Conservation (phyloP, 2,113 vertebrate species). For the Turnix velox region DNA sequence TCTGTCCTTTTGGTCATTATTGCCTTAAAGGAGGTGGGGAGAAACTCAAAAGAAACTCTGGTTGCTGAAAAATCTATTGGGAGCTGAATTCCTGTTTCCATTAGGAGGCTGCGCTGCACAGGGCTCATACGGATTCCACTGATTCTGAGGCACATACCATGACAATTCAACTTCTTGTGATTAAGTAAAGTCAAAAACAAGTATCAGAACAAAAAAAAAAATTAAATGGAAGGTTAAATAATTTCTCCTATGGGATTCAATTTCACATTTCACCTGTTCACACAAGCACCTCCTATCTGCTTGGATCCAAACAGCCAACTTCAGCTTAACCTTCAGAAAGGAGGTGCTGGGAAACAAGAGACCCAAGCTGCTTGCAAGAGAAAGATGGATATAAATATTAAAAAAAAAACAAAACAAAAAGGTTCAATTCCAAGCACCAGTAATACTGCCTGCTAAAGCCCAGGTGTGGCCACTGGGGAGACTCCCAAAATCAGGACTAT, state of each 20-base stretch:
- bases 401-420: too few relatives aligned
- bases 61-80: background rate
- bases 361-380: slow-evolving; percentile 59
- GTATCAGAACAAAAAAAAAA: slow-evolving; percentile 62
- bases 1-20: slow-evolving; percentile 50
- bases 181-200: slow-evolving; percentile 59
- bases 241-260: slow-evolving; percentile 24
- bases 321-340: slow-evolving; percentile 31
- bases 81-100: slow-evolving; percentile 9
- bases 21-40: slow-evolving; percentile 19
- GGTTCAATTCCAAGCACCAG: slow-evolving; percentile 70
- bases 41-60: slow-evolving; percentile 19
- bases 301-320: slow-evolving; percentile 6
- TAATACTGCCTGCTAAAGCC: slow-evolving; percentile 67
- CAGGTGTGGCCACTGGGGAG: slow-evolving; percentile 38
- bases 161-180: slow-evolving; percentile 38
- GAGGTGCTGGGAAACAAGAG: slow-evolving; percentile 65
- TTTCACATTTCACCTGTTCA: slow-evolving; percentile 62
- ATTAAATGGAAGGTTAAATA: slow-evolving; percentile 57
- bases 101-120: slow-evolving; percentile 36
- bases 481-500: slow-evolving; percentile 34
- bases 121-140: slow-evolving; percentile 46
- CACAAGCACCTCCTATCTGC: slow-evolving; percentile 34
- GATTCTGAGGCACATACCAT: slow-evolving; percentile 60
- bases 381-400: slow-evolving; percentile 50